Evolutionary conservation across 2,113 vertebrate genomes (phyloP), one percentile per base, ranked within the genome.

Genomic region (Lagopus muta): DNA sequence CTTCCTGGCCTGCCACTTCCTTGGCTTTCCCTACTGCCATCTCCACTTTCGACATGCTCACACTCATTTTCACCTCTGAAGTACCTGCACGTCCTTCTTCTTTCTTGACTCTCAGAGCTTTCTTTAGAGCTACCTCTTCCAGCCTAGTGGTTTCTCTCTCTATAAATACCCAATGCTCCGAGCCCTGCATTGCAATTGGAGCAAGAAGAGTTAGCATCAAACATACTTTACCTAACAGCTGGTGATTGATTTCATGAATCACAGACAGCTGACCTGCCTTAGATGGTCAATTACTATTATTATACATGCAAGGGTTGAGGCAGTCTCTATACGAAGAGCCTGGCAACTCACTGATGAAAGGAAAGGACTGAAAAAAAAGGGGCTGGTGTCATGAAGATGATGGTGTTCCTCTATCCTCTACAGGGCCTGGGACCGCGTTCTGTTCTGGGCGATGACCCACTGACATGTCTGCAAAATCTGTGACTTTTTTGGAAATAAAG

Each of bases 81-180:
- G 94, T 79, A 91, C 79, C 91, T 82, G 97, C 70, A 84, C 5
- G 87, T 40, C 88, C 48, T 89, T 94, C 97, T 92, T 98, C 96
- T 21, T 89, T 97, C 88, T 97, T 98, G 83, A 86, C 93, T 95
- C 98, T 94, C 86, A 96, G 87, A 86, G 93, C 83, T 95, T 97
- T 97, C 86, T 96, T 97, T 97, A 98, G 83, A 92, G 95, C 91
- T 94, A 98, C 97, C 47, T 98, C 98, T 97, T 98, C 98, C 96
- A 98, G 98, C 98, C 98, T 98, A 98, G 97, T 95, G 96, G 98
- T 98, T 97, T 98, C 97, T 98, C 98, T 99, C 97, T 99, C 99
- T 99, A 99, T 98, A 98, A 99, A 99, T 98, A 99, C 99, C 99
- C 99, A 99, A 95, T 99, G 99, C 98, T 99, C 99, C 96, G 99